Evolutionary conservation across 2,888 invertebrate genomes (phyloP).

Genomic region (Hetaerina titia): DNA sequence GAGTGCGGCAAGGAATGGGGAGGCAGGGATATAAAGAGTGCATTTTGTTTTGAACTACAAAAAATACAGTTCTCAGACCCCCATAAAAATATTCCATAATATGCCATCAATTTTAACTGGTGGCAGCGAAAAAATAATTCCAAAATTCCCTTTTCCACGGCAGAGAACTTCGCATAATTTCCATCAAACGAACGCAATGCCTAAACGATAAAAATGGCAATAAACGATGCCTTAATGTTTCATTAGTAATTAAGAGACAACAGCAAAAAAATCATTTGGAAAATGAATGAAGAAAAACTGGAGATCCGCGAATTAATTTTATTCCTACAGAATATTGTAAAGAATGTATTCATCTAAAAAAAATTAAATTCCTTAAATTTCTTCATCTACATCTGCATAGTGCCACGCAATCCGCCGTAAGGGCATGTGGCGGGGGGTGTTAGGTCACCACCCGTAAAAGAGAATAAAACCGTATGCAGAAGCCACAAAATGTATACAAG

Average conservation of each 20-base stretch:
- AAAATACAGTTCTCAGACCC: not conserved
- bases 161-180: not conserved
- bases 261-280: not conserved
- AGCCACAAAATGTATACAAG: too few species aligned
- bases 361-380: too few species aligned
- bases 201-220: not conserved
- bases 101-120: not conserved
- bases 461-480: too few species aligned
- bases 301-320: not conserved
- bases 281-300: not conserved
- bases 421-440: too few species aligned
- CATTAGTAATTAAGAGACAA: not conserved
- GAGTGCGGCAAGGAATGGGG: not conserved
- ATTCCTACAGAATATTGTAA: too few species aligned
- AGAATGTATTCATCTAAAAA: too few species aligned
- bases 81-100: not conserved
- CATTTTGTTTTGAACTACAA: not conserved
- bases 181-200: not conserved
- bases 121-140: not conserved
- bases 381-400: too few species aligned
- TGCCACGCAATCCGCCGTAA: too few species aligned
- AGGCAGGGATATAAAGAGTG: not conserved
- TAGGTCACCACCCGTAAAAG: too few species aligned
- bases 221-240: not conserved
- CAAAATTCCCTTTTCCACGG: not conserved